Evolutionary conservation across 2,797 vertebrate genomes (phyloP).

Genomic region (Anableps anableps): DNA sequence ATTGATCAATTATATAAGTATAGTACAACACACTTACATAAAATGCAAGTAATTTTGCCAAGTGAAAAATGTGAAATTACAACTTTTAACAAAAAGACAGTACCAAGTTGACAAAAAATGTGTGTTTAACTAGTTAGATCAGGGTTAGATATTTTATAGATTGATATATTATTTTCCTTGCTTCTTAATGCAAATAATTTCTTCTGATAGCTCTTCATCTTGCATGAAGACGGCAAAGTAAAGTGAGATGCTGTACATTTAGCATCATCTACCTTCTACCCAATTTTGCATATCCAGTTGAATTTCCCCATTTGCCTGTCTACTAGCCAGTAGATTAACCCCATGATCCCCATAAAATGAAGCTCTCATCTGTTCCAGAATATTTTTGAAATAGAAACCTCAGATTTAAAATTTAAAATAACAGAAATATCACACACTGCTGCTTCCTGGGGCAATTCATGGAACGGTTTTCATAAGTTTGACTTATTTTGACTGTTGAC

Average conservation of each 20-base stretch:
- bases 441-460: constrained; percentile 13
- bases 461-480: neutral
- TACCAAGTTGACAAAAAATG: neutral
- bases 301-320: constrained; percentile 66
- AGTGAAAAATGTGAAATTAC: neutral
- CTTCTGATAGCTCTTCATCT: constrained; percentile 22
- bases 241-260: constrained; percentile 71
- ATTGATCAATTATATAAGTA: constrained; percentile 67
- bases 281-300: constrained; percentile 42
- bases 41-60: constrained; percentile 23
- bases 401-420: constrained; percentile 24
- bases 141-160: neutral
- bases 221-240: constrained; percentile 52
- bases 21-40: constrained; percentile 28
- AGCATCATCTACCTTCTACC: constrained; percentile 63
- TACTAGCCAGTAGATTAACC: constrained; percentile 53
- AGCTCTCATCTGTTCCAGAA: constrained; percentile 71
- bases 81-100: constrained; percentile 15
- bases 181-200: neutral
- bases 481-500: constrained; percentile 12
- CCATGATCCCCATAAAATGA: constrained; percentile 55
- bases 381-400: constrained; percentile 62
- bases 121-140: constrained; percentile 2
- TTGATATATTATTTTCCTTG: neutral
- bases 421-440: neutral